Evolutionary conservation across 30 jellyfish, hydroid and myxozoan genomes (phyloP), one percentile per base, ranked within the genome.

Genomic region (Pelagia noctiluca): DNA sequence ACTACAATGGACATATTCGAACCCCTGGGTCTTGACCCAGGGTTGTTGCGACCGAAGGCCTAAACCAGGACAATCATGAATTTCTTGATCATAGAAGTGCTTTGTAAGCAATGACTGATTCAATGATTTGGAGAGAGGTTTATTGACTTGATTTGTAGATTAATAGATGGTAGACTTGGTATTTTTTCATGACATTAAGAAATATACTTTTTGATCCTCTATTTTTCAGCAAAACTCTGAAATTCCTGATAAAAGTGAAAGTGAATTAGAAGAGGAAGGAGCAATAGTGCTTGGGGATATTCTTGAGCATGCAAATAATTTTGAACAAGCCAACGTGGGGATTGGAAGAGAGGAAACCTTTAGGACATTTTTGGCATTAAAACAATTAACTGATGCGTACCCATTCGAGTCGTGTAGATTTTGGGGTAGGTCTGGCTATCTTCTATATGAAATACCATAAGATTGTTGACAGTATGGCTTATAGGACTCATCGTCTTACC

Each of bases 241-340:
- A 50, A 73, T 89, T 22, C 97, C 98, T 23, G 82, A 65, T 64
- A 64, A 74, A 21, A 65, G 72, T 16, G 96, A 91, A 5, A 52
- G 42, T 53, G 96, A 78, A 46, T 71, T 75, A 29, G 98, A 91
- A 50, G 98, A 90, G 61, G 96, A 72, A 38, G 95, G 85, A 11
- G 75, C 81, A n/a, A 76, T 37, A 35, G 84, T 88, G 13, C 91
- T 93, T 48, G 88, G 96, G 16, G 97, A 93, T 76, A 62, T 93
- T 61, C 71, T 88, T 36, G 99, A 93, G 70, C 86, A 84, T 78
- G 91, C 96, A 10, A 78, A 74, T 79, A 83, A 87, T 61, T 88
- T 93, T 83, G 99, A 93, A 66, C 99, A 93, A 88, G 99, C 97
- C 10, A 84, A 90, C 75, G 97, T 88, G 75, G 99, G 99, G 13